phyloP scores from a whole-genome alignment of 2,888 invertebrate species.

The Drosophila pegasa region DNA sequence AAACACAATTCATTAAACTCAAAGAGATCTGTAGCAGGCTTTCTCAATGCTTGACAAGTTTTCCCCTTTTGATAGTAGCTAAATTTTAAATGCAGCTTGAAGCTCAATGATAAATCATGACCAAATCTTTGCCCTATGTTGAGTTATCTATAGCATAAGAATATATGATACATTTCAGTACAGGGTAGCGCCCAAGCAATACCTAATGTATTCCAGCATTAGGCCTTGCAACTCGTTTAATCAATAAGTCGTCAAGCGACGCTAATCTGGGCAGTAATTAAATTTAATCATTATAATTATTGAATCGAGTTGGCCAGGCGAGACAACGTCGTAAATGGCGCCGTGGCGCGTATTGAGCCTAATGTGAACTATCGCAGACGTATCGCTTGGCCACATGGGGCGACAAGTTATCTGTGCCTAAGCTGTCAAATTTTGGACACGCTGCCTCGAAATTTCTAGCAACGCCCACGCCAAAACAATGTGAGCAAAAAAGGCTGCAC shows the following conservation, averaged over 20 bases:
- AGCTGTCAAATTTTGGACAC: conserved; percentile 54
- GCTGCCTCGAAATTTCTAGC: conserved; percentile 32
- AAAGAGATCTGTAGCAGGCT: no score
- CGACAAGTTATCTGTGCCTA: conserved; percentile 34
- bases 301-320: not conserved
- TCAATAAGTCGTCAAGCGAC: not conserved
- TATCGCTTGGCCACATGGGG: conserved; percentile 41
- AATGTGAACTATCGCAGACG: conserved; percentile 17
- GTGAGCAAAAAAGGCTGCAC: conserved; percentile 15
- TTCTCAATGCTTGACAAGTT: no score
- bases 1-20: no score
- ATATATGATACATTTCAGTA: not conserved
- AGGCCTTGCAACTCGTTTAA: not conserved
- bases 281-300: conserved; percentile 11
- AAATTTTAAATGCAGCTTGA: no score
- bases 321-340: not conserved
- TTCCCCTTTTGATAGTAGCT: no score
- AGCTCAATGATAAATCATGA: no score
- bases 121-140: no score
- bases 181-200: not conserved
- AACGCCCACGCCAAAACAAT: conserved; percentile 48
- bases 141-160: no score
- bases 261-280: conserved; percentile 8
- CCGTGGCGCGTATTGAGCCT: not conserved
- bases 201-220: not conserved